A percentile compares a stretch with the other conserved stretches of the same genome.
Conservation (phyloP, 2,113 vertebrate genomes). For the Coracopsis vasa region DNA sequence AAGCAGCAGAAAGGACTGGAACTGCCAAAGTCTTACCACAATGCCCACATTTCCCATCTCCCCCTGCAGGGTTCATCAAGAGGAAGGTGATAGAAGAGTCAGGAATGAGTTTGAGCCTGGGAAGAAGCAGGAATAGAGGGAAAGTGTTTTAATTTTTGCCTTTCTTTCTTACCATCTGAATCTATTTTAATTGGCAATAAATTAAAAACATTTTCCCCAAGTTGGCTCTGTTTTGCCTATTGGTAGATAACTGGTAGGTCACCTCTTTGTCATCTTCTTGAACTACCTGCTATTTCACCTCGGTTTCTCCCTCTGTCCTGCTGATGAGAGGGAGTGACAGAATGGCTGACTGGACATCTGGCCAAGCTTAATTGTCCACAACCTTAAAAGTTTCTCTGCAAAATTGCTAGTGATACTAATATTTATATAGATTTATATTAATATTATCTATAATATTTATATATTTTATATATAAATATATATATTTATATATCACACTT, state of each 20-base stretch:
- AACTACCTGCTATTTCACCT: not conserved
- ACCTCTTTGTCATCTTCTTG: not conserved
- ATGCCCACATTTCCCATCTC: rapidly evolving
- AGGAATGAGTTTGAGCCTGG: not conserved
- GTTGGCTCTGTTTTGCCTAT: not conserved
- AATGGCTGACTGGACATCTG: not conserved
- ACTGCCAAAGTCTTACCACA: not conserved
- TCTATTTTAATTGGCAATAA: not conserved
- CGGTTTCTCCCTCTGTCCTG: not conserved
- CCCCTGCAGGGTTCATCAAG: rapidly evolving
- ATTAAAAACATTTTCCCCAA: not conserved
- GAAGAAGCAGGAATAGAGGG: not conserved
- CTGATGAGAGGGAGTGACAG: not conserved
- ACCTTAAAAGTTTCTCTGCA: not conserved
- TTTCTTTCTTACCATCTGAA: not conserved
- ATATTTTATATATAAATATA: too few species aligned
- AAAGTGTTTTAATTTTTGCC: not conserved
- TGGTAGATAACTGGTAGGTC: not conserved
- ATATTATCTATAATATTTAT: too few species aligned
- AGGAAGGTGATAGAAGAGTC: not conserved
- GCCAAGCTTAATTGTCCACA: not conserved
- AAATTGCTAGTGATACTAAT: not conserved
- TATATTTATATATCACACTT: not conserved
- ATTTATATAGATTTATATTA: not conserved
- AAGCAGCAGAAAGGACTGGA: not conserved